phyloP scores from a whole-genome alignment of 1,140 invertebrate genomes.

The Trichonephila clavipes region DNA sequence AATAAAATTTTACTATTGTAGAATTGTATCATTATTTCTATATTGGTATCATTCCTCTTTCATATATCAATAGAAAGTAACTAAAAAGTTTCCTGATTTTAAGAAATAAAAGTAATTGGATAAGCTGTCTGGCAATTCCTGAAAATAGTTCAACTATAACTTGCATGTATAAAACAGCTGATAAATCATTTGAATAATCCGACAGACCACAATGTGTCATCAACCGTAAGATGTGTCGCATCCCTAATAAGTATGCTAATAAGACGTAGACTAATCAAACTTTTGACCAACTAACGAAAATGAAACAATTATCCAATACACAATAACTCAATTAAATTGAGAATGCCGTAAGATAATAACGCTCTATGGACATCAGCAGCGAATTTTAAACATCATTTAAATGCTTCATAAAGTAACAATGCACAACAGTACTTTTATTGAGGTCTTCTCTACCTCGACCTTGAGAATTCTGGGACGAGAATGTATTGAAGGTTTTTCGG shows the following conservation, averaged over 20 bases:
- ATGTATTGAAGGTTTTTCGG: constrained; percentile 24
- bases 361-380: background rate
- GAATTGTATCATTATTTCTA: too few species aligned
- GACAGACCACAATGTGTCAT: background rate
- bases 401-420: background rate
- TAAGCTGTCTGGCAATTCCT: too few species aligned
- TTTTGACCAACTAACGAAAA: background rate
- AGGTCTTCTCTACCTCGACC: constrained; percentile 35
- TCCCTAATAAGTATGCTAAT: background rate
- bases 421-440: constrained; percentile 3
- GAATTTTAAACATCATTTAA: constrained; percentile 2
- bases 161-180: too few species aligned
- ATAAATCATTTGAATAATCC: too few species aligned
- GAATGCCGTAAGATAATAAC: background rate
- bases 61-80: too few species aligned
- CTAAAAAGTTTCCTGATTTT: too few species aligned
- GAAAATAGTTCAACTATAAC: too few species aligned
- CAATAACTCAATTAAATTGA: constrained; percentile 14
- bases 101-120: too few species aligned
- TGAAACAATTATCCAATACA: background rate
- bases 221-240: background rate
- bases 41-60: too few species aligned
- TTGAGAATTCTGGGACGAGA: background rate
- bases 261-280: background rate
- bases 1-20: too few species aligned